A percentile compares a stretch with the other conserved stretches of the same genome.
These are phyloP conservation scores for Gnatocerus cornutus DNA, from an alignment of 2,888 invertebrate genomes.

Conservation along the genomic window DNA sequence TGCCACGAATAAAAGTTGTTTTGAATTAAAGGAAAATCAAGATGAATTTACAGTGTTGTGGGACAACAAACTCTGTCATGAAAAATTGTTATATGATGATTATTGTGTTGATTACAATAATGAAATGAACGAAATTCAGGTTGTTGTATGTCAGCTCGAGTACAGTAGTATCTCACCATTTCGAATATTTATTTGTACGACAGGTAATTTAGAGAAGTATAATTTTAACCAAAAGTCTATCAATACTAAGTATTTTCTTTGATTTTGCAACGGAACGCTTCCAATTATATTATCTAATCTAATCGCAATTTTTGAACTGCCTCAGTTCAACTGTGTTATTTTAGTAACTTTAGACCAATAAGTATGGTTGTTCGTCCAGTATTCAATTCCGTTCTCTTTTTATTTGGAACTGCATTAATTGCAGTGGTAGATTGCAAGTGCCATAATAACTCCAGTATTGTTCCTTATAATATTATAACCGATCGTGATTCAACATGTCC, in stretches of 20 bases:
- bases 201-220: not conserved
- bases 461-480: not conserved
- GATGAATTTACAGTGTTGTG: slow-evolving; percentile 21
- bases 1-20: slow-evolving; percentile 3
- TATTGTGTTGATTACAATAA: slow-evolving; percentile 57
- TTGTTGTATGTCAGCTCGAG: slow-evolving; percentile 47
- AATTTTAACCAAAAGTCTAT: not conserved
- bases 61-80: slow-evolving; percentile 18
- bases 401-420: not conserved
- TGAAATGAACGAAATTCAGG: slow-evolving; percentile 47
- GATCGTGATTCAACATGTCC: not conserved
- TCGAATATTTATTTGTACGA: not conserved
- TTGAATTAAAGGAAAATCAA: slow-evolving; percentile 11
- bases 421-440: not conserved
- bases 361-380: not conserved
- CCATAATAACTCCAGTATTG: not conserved
- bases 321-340: too few species aligned
- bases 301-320: not conserved
- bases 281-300: slow-evolving; percentile 1
- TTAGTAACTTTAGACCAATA: not conserved
- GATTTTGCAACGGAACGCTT: not conserved
- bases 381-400: not conserved
- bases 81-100: slow-evolving; percentile 23
- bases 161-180: not conserved
- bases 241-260: too few species aligned